Percentiles rank a stretch among this genome's conserved stretches.
Evolutionary conservation across 1,140 invertebrate species (phyloP).

Genomic region (Musca vetustissima): DNA sequence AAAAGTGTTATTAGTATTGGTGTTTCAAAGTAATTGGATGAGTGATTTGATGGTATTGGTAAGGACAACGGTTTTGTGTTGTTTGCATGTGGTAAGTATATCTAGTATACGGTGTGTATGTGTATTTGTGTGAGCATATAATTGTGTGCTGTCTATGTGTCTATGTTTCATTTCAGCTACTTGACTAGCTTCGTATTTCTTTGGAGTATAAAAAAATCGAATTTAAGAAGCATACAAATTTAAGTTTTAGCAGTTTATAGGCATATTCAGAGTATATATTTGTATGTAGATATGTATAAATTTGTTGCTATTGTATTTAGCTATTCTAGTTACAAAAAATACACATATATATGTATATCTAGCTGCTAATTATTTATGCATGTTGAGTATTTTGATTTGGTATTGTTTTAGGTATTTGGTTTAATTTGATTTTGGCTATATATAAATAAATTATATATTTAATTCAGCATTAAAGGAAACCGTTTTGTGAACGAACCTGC

Average conservation of each 20-base stretch:
- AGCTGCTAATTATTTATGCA: background rate
- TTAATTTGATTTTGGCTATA: background rate
- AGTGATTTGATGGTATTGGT: background rate
- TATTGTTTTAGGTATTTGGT: background rate
- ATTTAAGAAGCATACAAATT: too few species aligned
- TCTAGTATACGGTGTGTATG: background rate
- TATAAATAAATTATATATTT: conserved; percentile 4
- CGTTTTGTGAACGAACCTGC: conserved; percentile 26
- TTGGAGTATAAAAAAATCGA: too few species aligned
- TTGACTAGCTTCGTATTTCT: too few species aligned
- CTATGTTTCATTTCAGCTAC: too few species aligned
- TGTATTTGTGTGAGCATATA: too few species aligned
- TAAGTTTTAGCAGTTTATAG: background rate
- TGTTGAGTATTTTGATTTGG: conserved; percentile 12
- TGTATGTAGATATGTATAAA: conserved; percentile 5
- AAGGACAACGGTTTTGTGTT: background rate
- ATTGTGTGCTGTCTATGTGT: too few species aligned
- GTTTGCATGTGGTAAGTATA: background rate
- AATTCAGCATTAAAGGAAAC: conserved; percentile 11
- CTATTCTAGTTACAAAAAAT: conserved; percentile 5
- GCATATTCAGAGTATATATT: background rate
- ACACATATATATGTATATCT: background rate
- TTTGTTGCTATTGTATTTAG: conserved; percentile 6
- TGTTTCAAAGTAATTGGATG: too few species aligned
- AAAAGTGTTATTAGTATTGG: too few species aligned